These are phyloP conservation scores for Corythucha ciliata DNA, from an alignment of 2,888 invertebrate genomes.

Conservation along the genomic window DNA sequence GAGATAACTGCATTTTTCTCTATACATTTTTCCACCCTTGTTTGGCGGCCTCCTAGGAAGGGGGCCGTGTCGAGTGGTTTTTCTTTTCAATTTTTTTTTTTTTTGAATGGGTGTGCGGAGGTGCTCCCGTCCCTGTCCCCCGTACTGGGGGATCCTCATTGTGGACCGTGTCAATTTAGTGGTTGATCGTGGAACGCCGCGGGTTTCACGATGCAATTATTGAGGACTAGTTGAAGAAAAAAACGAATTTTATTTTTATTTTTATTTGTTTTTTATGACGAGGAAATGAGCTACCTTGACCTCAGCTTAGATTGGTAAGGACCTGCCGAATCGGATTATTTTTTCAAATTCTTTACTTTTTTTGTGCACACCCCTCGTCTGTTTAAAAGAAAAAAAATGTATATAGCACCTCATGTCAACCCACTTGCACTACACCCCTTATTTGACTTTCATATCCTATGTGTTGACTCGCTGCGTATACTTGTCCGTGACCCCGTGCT, in stretches of 20 bases:
- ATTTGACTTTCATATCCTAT: conserved; percentile 23
- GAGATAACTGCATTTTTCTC: conserved; percentile 36
- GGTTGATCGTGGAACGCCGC: conserved; percentile 15
- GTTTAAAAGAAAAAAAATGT: conserved; percentile 16
- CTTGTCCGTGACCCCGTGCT: neutral
- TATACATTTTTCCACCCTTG: conserved; percentile 29
- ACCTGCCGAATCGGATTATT: too few species aligned
- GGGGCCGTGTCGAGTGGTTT: conserved; percentile 19
- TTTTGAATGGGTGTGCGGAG: conserved; percentile 24
- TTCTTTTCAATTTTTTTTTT: conserved; percentile 12
- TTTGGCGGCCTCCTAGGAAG: conserved; percentile 19
- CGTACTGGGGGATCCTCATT: conserved; percentile 3
- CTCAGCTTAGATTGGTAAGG: conserved; percentile 33
- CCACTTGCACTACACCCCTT: conserved; percentile 21
- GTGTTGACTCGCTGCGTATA: too few species aligned
- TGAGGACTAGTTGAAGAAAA: conserved; percentile 7
- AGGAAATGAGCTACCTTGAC: conserved; percentile 31
- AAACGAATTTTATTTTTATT: conserved; percentile 29
- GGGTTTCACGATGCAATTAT: conserved; percentile 16
- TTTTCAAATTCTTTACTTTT: conserved; percentile 16
- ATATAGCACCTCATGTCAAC: conserved; percentile 24
- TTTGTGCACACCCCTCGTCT: conserved; percentile 21
- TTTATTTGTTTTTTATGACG: conserved; percentile 30
- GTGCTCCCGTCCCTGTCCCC: conserved; percentile 19
- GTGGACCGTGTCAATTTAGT: conserved; percentile 8